Percentiles rank a stretch among this genome's conserved stretches.
phyloP scores from a whole-genome alignment of 1,140 invertebrate genomes.

The Propsilocerus akamusi region DNA sequence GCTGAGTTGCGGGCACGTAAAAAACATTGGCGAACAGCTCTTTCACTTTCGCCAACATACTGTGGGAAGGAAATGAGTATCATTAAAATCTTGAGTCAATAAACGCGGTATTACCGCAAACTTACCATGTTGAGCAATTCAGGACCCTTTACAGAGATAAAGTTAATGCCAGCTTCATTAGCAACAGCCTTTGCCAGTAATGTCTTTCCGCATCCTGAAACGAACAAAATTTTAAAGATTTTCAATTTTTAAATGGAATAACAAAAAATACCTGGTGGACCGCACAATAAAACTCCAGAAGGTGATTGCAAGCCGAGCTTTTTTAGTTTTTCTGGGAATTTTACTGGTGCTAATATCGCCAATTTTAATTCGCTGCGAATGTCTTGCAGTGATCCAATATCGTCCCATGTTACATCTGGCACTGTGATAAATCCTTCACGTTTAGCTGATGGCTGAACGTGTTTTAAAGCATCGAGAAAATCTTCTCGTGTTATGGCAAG shows the following conservation, averaged over 20 bases:
- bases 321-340: constrained; percentile 60
- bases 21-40: constrained; percentile 88
- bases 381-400: constrained; percentile 80
- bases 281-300: constrained; percentile 78
- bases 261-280: constrained; percentile 50
- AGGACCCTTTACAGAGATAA: constrained; percentile 93
- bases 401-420: constrained; percentile 92
- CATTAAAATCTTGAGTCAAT: constrained; percentile 5
- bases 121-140: constrained; percentile 87
- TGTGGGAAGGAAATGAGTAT: constrained; percentile 23
- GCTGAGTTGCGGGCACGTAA: constrained; percentile 82
- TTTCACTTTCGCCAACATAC: constrained; percentile 99
- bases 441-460: constrained; percentile 82
- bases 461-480: constrained; percentile 58
- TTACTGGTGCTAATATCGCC: constrained; percentile 82
- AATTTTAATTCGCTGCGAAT: constrained; percentile 79
- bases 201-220: constrained; percentile 64
- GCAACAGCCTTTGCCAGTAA: constrained; percentile 84
- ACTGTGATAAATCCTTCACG: constrained; percentile 95
- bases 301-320: constrained; percentile 57
- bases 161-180: constrained; percentile 92
- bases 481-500: constrained; percentile 53
- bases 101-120: constrained; percentile 1
- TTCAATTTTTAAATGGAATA: not conserved
- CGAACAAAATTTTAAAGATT: not conserved